Evolutionary conservation across 2,888 invertebrate species (phyloP).

Genomic region (Harpagoxenus sublaevis): DNA sequence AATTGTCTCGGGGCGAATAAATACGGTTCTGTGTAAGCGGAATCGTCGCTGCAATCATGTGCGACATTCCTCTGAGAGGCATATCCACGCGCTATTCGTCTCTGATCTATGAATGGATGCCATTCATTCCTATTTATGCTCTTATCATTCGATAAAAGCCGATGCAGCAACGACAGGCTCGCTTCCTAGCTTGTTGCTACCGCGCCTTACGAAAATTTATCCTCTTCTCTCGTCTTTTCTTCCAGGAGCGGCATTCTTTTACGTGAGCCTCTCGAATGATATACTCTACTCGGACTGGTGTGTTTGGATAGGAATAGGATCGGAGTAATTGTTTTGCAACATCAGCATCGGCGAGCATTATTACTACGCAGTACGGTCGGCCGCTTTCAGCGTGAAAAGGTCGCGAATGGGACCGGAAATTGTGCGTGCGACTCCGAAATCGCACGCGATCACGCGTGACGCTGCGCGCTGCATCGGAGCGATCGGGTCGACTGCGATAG

Average conservation of each 20-base stretch:
- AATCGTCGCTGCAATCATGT: not conserved
- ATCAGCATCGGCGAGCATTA: not conserved
- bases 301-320: not conserved
- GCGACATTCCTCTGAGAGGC: constrained; percentile 25
- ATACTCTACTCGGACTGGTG: not conserved
- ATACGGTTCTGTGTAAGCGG: not conserved
- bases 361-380: not conserved
- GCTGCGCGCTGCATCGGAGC: constrained; percentile 30
- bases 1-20: not conserved
- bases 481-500: constrained; percentile 63
- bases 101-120: constrained; percentile 59
- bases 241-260: not conserved
- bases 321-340: not conserved
- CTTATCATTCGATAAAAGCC: constrained; percentile 51
- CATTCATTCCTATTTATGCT: constrained; percentile 62
- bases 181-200: not conserved
- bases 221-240: not conserved
- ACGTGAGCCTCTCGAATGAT: not conserved
- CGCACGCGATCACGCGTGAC: constrained; percentile 35
- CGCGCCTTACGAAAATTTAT: not conserved
- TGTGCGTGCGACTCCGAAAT: constrained; percentile 11
- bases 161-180: not conserved
- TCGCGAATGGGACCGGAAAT: constrained; percentile 13
- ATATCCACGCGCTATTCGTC: constrained; percentile 14
- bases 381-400: not conserved